Percentiles rank a stretch among this genome's conserved stretches.
phyloP scores from a whole-genome alignment of 2,888 invertebrate species.

The Machimus rusticus region DNA sequence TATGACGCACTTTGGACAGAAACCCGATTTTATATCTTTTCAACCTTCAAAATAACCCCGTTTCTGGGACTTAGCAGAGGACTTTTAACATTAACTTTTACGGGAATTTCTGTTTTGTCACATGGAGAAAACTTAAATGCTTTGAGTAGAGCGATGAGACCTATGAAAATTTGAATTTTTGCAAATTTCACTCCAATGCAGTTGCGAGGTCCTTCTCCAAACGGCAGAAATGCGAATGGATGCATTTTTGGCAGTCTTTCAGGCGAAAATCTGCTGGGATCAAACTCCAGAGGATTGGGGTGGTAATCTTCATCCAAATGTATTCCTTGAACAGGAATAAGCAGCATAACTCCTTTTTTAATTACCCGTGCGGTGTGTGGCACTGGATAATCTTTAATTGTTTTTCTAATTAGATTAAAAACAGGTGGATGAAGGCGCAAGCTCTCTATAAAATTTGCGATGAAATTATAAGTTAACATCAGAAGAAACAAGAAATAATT shows the following conservation, averaged over 20 bases:
- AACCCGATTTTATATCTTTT: constrained; percentile 37
- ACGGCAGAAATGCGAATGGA: constrained; percentile 54
- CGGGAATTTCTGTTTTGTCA: not conserved
- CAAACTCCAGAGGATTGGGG: constrained; percentile 67
- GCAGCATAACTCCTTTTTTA: constrained; percentile 62
- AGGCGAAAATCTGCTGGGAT: constrained; percentile 64
- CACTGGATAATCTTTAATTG: constrained; percentile 56
- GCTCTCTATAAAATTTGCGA: constrained; percentile 56
- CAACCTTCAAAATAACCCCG: constrained; percentile 41
- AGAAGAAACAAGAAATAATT: not conserved
- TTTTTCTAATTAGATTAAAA: constrained; percentile 55
- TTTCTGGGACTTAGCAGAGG: constrained; percentile 16
- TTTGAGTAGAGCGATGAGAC: not conserved
- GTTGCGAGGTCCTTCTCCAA: constrained; percentile 54
- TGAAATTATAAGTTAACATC: not conserved
- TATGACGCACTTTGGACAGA: not conserved
- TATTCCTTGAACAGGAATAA: constrained; percentile 65
- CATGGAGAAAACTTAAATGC: not conserved
- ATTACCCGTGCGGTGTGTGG: constrained; percentile 54
- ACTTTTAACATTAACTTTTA: constrained; percentile 2
- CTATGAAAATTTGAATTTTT: constrained; percentile 38
- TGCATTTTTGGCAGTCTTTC: constrained; percentile 51
- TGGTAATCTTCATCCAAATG: constrained; percentile 67
- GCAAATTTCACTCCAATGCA: constrained; percentile 43
- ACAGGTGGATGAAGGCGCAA: constrained; percentile 63